Conservation (phyloP, 2,113 vertebrate species). For the Python bivittatus region DNA sequence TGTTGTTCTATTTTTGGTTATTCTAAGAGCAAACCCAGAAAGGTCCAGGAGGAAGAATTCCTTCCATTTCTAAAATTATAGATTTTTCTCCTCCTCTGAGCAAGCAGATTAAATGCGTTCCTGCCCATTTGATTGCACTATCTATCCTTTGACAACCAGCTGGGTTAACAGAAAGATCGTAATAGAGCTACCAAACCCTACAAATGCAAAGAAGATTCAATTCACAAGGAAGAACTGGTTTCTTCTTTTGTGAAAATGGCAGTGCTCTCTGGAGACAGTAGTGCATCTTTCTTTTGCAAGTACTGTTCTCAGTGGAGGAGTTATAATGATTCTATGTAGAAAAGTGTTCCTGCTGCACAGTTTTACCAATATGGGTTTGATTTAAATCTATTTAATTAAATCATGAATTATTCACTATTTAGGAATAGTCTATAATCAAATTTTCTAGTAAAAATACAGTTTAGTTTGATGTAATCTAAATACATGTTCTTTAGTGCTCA, state of each 20-base stretch:
- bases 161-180: neutral
- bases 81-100: neutral
- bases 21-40: neutral
- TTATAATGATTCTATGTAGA: no score
- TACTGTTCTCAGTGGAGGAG: no score
- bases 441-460: neutral
- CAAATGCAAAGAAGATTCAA: neutral
- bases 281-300: no score
- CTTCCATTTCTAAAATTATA: neutral
- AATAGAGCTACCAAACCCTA: neutral
- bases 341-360: neutral
- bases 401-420: neutral
- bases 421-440: neutral
- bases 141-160: neutral
- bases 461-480: neutral
- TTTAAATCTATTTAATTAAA: neutral
- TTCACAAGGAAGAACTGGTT: neutral
- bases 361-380: neutral
- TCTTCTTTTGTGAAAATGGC: neutral
- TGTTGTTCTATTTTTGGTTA: neutral
- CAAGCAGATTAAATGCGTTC: neutral
- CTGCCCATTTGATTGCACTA: neutral
- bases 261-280: no score
- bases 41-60: neutral
- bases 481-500: neutral